Evolutionary conservation across 2,113 vertebrate genomes (phyloP).

Genomic region (Rhinolophus ferrumequinum): DNA sequence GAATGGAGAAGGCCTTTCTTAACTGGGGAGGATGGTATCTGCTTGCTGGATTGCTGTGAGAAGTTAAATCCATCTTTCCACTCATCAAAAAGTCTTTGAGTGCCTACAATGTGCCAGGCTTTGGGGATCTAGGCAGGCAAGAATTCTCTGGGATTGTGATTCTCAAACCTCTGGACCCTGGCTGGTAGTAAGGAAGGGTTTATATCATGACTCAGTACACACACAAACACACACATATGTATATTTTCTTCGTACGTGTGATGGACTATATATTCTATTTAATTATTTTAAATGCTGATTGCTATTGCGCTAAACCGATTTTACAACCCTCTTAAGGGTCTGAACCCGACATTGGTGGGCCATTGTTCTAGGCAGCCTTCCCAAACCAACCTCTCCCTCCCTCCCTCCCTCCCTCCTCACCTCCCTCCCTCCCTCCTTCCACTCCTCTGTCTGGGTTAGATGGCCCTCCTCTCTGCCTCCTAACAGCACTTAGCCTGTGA

Average conservation of each 20-base stretch:
- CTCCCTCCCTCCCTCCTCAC: too few species aligned
- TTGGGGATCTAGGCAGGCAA: neutral
- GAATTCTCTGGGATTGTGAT: neutral
- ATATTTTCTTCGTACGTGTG: neutral
- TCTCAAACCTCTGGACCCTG: neutral
- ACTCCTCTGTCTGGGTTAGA: neutral
- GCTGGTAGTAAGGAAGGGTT: neutral
- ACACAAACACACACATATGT: neutral
- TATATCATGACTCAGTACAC: neutral
- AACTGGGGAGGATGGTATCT: neutral
- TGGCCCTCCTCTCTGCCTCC: neutral
- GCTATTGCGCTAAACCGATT: neutral
- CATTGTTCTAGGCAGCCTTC: neutral
- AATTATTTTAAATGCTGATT: neutral
- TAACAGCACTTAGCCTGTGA: neutral
- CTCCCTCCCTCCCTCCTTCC: neutral
- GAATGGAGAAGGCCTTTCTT: neutral
- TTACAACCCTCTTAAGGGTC: neutral
- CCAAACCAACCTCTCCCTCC: neutral
- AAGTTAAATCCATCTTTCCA: neutral
- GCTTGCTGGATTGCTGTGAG: neutral
- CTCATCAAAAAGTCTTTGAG: neutral
- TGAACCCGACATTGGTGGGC: neutral
- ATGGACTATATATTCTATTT: neutral
- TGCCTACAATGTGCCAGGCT: neutral